Evolutionary conservation across 2,888 invertebrate species (phyloP), one percentile per base, ranked within the genome.

Genomic region (Creontiades dilutus): DNA sequence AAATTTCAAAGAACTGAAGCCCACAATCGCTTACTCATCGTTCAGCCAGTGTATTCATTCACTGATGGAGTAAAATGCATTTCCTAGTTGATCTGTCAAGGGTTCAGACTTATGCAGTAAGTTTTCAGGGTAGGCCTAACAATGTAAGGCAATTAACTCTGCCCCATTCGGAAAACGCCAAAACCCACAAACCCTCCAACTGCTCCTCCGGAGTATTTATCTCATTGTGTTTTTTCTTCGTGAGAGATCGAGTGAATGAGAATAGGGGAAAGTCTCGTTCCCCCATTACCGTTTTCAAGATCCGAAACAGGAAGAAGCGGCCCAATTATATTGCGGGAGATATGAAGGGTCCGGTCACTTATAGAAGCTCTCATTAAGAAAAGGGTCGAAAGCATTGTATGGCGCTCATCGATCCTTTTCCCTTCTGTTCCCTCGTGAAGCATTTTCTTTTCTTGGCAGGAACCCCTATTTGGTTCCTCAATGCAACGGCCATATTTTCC

Each of bases 181-280:
- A 52, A 68, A 23, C 68, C 68, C 23, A 68, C 68, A 57, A 57
- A 16, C 57, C 5, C 57, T n/a, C n/a, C 57, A 16, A n/a, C 23
- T 23, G 23, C 78, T 78, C 46, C 78, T 78, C 28, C n/a, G 4
- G 52, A 82, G 82, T 82, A 82, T 82, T 82, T 82, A 82, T 47
- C 82, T 82, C 82, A 52, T 82, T 82, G 82, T 82, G 82, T 82
- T 68, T 68, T 68, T 68, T 2, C 68, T 68, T 19, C 11, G 27
- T 11, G 27, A 12, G 68, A 12, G 12, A 23, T 68, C 13, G 7
- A 23, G 23, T 68, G 68, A 68, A 68, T 68, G 13, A 23, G 23
- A 68, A 68, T 12, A 37, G 68, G 27, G 68, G 68, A 23, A 68
- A 68, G 11, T 68, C 68, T 68, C 19, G 68, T 19, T 68, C 19